phyloP scores from a whole-genome alignment of 2,888 invertebrate genomes.

The Rhabditoides inermis region DNA sequence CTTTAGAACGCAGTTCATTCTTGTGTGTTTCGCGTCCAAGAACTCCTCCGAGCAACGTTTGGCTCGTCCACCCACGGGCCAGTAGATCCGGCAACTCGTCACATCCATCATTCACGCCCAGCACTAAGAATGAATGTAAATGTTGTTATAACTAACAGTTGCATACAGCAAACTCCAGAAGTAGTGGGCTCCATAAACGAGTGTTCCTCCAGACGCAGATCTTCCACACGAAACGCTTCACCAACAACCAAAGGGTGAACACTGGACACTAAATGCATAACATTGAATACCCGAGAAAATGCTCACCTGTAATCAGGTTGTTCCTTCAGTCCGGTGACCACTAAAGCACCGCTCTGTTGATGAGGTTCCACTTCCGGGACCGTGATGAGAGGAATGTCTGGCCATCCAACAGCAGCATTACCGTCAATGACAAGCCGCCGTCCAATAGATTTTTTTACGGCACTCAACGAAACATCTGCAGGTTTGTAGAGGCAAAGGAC shows the following conservation, averaged over 20 bases:
- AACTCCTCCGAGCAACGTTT: constrained; percentile 35
- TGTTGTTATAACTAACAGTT: background rate
- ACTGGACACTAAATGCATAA: constrained; percentile 5
- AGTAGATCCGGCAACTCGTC: constrained; percentile 31
- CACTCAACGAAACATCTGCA: constrained; percentile 33
- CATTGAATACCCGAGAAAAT: background rate
- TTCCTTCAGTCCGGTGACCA: constrained; percentile 35
- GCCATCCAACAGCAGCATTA: constrained; percentile 14
- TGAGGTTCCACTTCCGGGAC: constrained; percentile 43
- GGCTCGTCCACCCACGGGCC: constrained; percentile 36
- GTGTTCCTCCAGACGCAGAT: constrained; percentile 35
- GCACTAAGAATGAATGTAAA: constrained; percentile 36
- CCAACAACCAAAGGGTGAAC: constrained; percentile 43
- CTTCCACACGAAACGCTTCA: constrained; percentile 31
- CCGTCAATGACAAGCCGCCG: constrained; percentile 25
- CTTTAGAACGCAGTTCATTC: constrained; percentile 21
- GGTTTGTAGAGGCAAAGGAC: constrained; percentile 46
- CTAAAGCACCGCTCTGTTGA: constrained; percentile 27
- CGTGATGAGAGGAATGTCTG: constrained; percentile 12
- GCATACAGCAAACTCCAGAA: constrained; percentile 46
- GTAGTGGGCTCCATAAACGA: constrained; percentile 29
- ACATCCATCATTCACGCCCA: constrained; percentile 10
- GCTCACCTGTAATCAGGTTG: constrained; percentile 38
- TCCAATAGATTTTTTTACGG: constrained; percentile 28
- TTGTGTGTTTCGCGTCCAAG: constrained; percentile 30